A percentile compares a stretch with the other conserved stretches of the same genome.
These are phyloP conservation scores for Callimorpha dominula DNA, from an alignment of 2,888 invertebrate genomes.

Conservation along the genomic window DNA sequence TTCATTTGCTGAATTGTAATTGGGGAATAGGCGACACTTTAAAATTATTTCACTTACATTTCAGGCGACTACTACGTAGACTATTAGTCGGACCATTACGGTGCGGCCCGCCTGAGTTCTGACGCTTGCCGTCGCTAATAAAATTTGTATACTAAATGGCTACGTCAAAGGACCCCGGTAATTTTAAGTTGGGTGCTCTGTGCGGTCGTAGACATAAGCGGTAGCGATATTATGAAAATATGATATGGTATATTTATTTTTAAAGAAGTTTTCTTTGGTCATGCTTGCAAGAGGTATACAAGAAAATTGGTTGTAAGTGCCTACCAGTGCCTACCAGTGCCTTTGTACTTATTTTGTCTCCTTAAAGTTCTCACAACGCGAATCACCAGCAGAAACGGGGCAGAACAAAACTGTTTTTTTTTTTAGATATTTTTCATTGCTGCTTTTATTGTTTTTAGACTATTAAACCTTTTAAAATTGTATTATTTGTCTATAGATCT, in stretches of 20 bases:
- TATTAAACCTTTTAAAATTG: background rate
- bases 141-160: conserved; percentile 68
- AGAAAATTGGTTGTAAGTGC: background rate
- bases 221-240: conserved; percentile 24
- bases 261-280: background rate
- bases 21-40: conserved; percentile 49
- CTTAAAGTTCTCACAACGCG: background rate
- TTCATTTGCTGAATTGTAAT: conserved; percentile 32
- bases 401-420: too few species aligned
- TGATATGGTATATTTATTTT: background rate
- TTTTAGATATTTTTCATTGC: too few species aligned
- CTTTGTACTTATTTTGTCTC: background rate
- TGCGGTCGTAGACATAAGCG: conserved; percentile 24
- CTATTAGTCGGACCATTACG: conserved; percentile 51
- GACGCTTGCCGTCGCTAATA: conserved; percentile 60
- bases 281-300: background rate
- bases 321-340: background rate
- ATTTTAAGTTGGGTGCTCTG: conserved; percentile 44
- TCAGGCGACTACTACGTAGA: conserved; percentile 21
- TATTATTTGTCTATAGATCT: background rate
- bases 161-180: conserved; percentile 61
- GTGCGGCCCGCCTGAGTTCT: conserved; percentile 37
- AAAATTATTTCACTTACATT: conserved; percentile 46
- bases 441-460: background rate
- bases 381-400: too few species aligned